A percentile compares a stretch with the other conserved stretches of the same genome.
phyloP scores from a whole-genome alignment of 2,113 vertebrate species.

The Limnothrissa miodon region DNA sequence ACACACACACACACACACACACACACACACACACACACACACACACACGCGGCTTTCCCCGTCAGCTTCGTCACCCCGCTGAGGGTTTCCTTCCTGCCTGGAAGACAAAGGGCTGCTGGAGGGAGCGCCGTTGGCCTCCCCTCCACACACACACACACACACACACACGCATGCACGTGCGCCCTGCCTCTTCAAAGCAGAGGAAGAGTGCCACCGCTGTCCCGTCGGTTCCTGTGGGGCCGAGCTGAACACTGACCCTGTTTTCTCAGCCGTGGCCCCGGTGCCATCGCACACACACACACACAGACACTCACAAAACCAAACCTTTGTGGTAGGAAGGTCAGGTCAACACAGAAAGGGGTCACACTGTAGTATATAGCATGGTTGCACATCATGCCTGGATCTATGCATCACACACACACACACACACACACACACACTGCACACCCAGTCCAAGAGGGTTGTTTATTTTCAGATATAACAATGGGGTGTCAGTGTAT shows the following conservation, averaged over 20 bases:
- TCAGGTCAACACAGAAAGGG: conserved; percentile 24
- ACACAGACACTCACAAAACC: too few relatives aligned
- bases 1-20: conserved; percentile 41
- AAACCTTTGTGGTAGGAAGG: conserved; percentile 24
- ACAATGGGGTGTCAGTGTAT: neutral
- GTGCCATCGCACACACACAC: conserved; percentile 23
- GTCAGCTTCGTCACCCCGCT: conserved; percentile 70
- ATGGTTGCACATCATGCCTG: neutral
- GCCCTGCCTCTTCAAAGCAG: conserved; percentile 81
- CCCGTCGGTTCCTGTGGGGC: conserved; percentile 76
- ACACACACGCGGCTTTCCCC: conserved; percentile 42
- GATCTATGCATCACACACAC: conserved; percentile 2
- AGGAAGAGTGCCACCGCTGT: conserved; percentile 79
- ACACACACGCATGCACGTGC: neutral
- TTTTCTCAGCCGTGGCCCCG: conserved; percentile 75
- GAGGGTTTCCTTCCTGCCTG: conserved; percentile 85
- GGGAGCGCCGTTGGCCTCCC: too few relatives aligned
- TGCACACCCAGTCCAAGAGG: neutral
- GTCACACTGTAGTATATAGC: conserved; percentile 16
- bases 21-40: neutral
- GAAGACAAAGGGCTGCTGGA: conserved; percentile 71
- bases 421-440: conserved; percentile 2
- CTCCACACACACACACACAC: too few relatives aligned
- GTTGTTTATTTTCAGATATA: neutral
- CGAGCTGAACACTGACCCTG: conserved; percentile 75